These are phyloP conservation scores for Aleiodes sp. DNA, from an alignment of 1,140 invertebrate genomes.

Conservation along the genomic window DNA sequence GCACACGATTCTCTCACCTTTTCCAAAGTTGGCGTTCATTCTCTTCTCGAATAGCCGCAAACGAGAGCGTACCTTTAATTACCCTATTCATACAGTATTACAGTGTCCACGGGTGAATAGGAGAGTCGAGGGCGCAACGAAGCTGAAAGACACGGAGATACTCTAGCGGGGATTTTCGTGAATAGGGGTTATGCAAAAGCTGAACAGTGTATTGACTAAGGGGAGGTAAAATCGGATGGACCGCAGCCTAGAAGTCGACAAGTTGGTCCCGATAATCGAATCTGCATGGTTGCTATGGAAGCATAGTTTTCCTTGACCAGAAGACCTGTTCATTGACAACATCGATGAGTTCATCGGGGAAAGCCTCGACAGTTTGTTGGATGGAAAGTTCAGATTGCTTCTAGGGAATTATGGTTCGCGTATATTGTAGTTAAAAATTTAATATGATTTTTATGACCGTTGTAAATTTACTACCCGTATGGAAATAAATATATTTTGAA, in stretches of 20 bases:
- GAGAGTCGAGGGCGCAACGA: not conserved
- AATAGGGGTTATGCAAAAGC: slow-evolving; percentile 46
- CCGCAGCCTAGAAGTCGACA: slow-evolving; percentile 12
- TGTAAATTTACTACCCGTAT: no score
- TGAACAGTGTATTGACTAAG: slow-evolving; percentile 48
- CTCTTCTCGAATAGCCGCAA: slow-evolving; percentile 31
- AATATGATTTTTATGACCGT: no score
- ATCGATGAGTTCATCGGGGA: no score
- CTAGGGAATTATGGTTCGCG: no score
- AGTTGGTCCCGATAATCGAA: slow-evolving; percentile 24
- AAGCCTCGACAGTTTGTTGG: no score
- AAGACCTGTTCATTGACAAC: not conserved
- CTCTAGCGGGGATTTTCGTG: slow-evolving; percentile 28
- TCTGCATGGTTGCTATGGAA: not conserved
- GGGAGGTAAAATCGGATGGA: not conserved
- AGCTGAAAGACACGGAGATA: not conserved
- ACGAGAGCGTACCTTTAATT: slow-evolving; percentile 37
- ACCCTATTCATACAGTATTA: slow-evolving; percentile 40
- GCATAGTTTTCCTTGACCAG: not conserved
- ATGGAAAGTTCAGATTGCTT: no score
- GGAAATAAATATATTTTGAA: no score
- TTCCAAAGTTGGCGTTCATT: not conserved
- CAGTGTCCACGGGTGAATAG: slow-evolving; percentile 27
- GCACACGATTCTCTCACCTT: not conserved
- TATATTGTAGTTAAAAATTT: no score